phyloP scores from a whole-genome alignment of 2,888 invertebrate species.

The Tolmerus cingulatus region DNA sequence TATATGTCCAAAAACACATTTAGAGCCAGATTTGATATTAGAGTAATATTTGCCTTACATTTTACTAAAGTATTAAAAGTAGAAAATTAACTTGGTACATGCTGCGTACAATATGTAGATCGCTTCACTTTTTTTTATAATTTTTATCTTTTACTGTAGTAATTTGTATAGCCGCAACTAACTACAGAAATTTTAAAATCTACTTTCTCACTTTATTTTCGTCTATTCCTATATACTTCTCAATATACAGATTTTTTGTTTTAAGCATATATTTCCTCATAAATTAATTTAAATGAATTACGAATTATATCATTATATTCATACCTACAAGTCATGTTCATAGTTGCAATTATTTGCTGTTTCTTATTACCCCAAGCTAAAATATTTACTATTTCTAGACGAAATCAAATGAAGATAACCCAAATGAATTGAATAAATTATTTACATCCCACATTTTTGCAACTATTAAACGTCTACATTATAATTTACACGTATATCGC shows the following conservation, averaged over 20 bases:
- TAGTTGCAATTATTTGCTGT: background rate
- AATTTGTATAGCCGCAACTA: constrained; percentile 38
- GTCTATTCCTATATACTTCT: background rate
- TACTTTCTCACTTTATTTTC: background rate
- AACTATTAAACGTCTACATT: background rate
- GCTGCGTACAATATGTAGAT: constrained; percentile 11
- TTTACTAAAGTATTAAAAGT: constrained; percentile 41
- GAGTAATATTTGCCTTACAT: constrained; percentile 13
- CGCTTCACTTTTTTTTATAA: constrained; percentile 12
- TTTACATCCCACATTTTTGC: background rate
- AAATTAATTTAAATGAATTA: background rate
- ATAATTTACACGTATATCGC: constrained; percentile 19
- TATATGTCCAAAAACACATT: background rate
- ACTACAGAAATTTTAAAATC: constrained; percentile 30
- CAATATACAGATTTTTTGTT: background rate
- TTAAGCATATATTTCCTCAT: constrained; percentile 13
- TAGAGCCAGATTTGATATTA: constrained; percentile 26
- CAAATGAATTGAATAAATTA: constrained; percentile 90
- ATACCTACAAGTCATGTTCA: background rate
- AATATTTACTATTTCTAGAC: constrained; percentile 64
- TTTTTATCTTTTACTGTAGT: constrained; percentile 26
- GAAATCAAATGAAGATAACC: constrained; percentile 97
- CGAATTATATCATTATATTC: constrained; percentile 10
- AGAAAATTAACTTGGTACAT: constrained; percentile 37
- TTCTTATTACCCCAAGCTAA: background rate